These are phyloP conservation scores for Psilopsiagon aymara DNA, from an alignment of 2,113 vertebrate genomes.

Conservation along the genomic window DNA sequence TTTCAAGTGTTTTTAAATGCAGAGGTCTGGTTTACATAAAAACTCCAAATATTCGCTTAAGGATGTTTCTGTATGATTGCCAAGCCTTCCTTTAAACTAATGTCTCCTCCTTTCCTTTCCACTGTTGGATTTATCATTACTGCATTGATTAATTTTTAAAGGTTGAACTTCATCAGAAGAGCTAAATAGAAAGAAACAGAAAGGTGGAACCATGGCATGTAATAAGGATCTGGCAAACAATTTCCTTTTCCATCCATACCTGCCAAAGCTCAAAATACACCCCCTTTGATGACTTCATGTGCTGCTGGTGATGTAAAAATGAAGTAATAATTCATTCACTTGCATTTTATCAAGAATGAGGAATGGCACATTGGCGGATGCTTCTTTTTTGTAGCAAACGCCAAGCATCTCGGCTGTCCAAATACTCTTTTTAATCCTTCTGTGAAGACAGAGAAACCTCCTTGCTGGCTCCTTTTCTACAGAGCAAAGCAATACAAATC, in stretches of 20 bases:
- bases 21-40: background rate
- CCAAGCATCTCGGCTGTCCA: background rate
- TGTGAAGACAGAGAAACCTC: background rate
- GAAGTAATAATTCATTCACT: background rate
- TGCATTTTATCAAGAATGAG: background rate
- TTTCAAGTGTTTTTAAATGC: background rate
- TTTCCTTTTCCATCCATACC: background rate
- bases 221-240: background rate
- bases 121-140: background rate
- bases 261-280: background rate
- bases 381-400: background rate
- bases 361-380: background rate
- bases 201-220: background rate
- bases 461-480: background rate
- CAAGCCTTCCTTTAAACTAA: background rate
- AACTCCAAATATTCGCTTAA: background rate
- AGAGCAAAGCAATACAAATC: background rate
- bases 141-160: constrained; percentile 4
- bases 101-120: background rate
- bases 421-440: background rate
- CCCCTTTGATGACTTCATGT: background rate
- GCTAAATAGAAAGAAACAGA: background rate
- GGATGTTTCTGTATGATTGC: background rate
- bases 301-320: background rate
- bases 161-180: background rate